Evolutionary conservation across 2,888 invertebrate genomes (phyloP), one percentile per base, ranked within the genome.

Genomic region (Fragum sueziense): DNA sequence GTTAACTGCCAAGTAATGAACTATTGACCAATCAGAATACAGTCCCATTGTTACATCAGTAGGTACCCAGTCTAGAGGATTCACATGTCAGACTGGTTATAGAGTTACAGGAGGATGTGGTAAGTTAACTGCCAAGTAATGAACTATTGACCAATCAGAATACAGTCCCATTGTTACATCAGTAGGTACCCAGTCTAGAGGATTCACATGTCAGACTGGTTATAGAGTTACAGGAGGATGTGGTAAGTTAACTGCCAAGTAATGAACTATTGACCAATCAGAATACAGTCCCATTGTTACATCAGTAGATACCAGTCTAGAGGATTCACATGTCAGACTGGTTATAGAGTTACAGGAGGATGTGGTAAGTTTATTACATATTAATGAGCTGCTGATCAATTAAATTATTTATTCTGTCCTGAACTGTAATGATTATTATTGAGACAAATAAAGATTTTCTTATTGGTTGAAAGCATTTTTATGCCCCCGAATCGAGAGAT

Each of bases 291-390:
- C 17, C 11, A 7, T 57, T 0, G 57, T 57, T 27, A 27, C 17
- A 57, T 9, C 20, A 57, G 7, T 57, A 11, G 20, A 25, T 27
- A 57, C 27, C 29, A 29, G 57, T 57, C 57, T 57, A 29, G 29
- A 57, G 57, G 11, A 6, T 57, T 57, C 25, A 57, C 29, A 25
- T 57, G 57, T 57, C 27, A 57, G 27, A 29, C 57, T 27, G 57
- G 57, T 57, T 57, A 29, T 57, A 25, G 57, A 27, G 57, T 57
- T 25, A 57, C 57, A 1, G 27, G 29, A 27, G 57, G 57, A 20
- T 57, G 57, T 57, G 57, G 57, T 57, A 57, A 57, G 57, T 57
- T 14, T n/a, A n/a, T n/a, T n/a, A n/a, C n/a, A n/a, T n/a, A n/a
- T n/a, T n/a, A n/a, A n/a, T n/a, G n/a, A n/a, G n/a, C n/a, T n/a